Conservation (phyloP, 23 tunicate genomes). For the Phallusia fumigata region DNA sequence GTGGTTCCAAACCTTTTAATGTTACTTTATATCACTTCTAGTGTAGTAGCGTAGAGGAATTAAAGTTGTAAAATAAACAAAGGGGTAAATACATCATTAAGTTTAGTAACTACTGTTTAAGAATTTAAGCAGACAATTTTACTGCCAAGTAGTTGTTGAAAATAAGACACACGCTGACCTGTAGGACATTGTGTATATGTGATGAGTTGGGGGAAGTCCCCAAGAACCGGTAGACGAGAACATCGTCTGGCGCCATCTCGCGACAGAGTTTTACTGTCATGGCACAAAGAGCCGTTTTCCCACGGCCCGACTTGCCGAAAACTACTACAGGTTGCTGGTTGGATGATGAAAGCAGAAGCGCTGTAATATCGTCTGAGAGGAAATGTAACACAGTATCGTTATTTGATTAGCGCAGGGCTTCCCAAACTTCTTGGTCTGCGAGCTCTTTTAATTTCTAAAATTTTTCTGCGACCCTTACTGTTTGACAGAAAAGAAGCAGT, state of each 20-base stretch:
- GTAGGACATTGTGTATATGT: slow-evolving; percentile 66
- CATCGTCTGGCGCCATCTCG: not conserved
- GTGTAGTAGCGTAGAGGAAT: no score
- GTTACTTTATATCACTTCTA: no score
- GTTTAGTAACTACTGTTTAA: no score
- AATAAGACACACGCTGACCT: slow-evolving; percentile 35
- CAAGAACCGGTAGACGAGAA: slow-evolving; percentile 49
- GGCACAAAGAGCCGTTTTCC: slow-evolving; percentile 82
- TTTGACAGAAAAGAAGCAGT: no score
- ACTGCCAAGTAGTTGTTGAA: not conserved
- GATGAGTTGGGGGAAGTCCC: slow-evolving; percentile 90
- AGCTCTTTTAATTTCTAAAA: no score
- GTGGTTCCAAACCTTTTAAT: no score
- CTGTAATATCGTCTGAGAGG: not conserved
- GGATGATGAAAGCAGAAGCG: not conserved
- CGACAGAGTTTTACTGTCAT: slow-evolving; percentile 36
- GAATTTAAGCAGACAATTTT: no score
- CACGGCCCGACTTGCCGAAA: slow-evolving; percentile 78
- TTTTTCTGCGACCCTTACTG: no score
- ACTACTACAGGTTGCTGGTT: slow-evolving; percentile 31
- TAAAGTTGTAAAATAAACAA: no score
- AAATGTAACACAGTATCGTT: not conserved
- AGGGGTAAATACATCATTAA: no score
- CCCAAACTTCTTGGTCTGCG: no score
- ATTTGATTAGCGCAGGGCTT: not conserved